Evolutionary conservation across 2,797 vertebrate species (phyloP), one percentile per base, ranked within the genome.

Genomic region (Buceros bicornis): DNA sequence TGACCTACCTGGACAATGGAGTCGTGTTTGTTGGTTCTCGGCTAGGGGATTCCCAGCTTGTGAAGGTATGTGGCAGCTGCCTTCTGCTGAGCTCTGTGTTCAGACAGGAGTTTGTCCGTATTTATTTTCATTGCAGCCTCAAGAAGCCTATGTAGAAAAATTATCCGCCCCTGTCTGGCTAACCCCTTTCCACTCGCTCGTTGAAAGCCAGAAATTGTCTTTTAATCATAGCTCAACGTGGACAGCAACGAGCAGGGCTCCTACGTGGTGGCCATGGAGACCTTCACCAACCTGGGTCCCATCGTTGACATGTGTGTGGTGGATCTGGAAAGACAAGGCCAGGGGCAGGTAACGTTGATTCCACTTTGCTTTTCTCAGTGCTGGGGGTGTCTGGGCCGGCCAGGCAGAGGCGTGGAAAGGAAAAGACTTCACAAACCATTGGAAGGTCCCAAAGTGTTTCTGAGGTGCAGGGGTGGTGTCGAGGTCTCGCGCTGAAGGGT

Each of bases 301-400:
- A 99, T 99, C 6, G 99, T 99, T 87, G 99, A 99, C 97, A 99
- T 99, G 99, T 99, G 99, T 12, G 99, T 99, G 72, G 99, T 99
- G 19, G 99, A 99, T 96, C 98, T 99, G 97, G 99, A 99, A 97
- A 98, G 99, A 56, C 99, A 99, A 85, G 99, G 99, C 11, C 99
- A 99, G 95, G 99, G 99, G 10, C 99, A 99, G 99, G 99, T 99
- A 97, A 98, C 43, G 10, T 22, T 8, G 20, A 8, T 37, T 35
- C 56, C 61, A 35, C 54, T 42, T 87, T 56, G 5, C 16, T 35
- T 33, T 47, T 11, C 19, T 24, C 5, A 0, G 16, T 28, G 28
- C 16, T 50, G 31, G 16, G 45, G 28, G 7, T 45, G 33, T 33
- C 66, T 71, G 31, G 47, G 11, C 19, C 5, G 0, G 13, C 25